phyloP scores from a whole-genome alignment of 2,797 vertebrate genomes.

The Eupleurogrammus muticus region DNA sequence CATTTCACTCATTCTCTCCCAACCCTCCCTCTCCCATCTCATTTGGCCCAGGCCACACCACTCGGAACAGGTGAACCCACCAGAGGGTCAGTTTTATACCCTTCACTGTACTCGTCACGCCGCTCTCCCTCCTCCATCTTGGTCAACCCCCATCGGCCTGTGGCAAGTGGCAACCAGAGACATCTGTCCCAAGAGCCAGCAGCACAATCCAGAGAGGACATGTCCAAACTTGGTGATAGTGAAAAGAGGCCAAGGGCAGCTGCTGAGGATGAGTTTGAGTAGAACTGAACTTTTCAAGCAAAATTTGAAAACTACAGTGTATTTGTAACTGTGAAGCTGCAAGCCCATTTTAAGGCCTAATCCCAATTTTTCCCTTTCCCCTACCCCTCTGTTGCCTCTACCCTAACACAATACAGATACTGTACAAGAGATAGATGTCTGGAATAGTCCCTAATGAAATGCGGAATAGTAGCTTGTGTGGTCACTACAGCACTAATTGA shows the following conservation, averaged over 20 bases:
- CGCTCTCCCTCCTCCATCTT: constrained; percentile 39
- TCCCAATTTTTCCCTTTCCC: too few relatives aligned
- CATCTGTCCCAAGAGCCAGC: constrained; percentile 65
- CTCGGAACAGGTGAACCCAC: constrained; percentile 68
- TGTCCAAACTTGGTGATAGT: not conserved
- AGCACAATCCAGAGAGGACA: constrained; percentile 28
- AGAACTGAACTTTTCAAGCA: constrained; percentile 30
- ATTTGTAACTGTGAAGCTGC: not conserved
- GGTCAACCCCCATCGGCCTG: constrained; percentile 14
- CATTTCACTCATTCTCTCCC: constrained; percentile 44
- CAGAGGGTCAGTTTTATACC: constrained; percentile 63
- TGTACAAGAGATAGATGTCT: too few relatives aligned
- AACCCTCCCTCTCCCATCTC: constrained; percentile 25
- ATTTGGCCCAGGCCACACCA: constrained; percentile 26
- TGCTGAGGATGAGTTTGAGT: constrained; percentile 10
- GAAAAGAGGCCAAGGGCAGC: constrained; percentile 24
- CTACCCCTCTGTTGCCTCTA: too few relatives aligned
- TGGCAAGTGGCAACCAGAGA: constrained; percentile 52
- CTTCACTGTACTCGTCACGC: constrained; percentile 54
- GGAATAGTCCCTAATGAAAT: too few relatives aligned
- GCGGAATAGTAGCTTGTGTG: too few relatives aligned
- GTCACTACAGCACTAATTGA: too few relatives aligned
- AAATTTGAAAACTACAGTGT: not conserved
- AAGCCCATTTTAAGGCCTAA: not conserved
- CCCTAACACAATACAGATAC: too few relatives aligned